These are phyloP conservation scores for Marcusenius ussheri DNA, from an alignment of 2,113 vertebrate genomes.

Conservation along the genomic window DNA sequence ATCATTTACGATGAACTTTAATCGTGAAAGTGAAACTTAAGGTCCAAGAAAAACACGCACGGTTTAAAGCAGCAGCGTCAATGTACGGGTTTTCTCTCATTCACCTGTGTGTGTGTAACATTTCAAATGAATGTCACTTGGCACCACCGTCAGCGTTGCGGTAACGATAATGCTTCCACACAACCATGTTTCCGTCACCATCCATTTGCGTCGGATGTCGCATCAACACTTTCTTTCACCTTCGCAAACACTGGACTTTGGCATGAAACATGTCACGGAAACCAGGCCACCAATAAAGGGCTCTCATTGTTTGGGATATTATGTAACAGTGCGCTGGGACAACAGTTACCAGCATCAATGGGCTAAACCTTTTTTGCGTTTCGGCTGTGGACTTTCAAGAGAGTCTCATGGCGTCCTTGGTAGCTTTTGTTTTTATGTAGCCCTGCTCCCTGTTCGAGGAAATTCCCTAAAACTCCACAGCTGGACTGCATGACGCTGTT, in stretches of 20 bases:
- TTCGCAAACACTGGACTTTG: neutral
- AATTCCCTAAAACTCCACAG: constrained; percentile 34
- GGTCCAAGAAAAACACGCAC: neutral
- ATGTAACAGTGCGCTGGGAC: neutral
- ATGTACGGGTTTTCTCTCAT: neutral
- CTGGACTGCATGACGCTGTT: constrained; percentile 5
- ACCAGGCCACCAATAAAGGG: neutral
- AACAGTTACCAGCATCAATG: neutral
- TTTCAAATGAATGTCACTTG: neutral
- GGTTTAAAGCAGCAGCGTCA: neutral
- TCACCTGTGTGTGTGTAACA: neutral
- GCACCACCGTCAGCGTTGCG: neutral
- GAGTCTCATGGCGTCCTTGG: neutral
- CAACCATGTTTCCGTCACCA: neutral
- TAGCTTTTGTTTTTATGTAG: neutral
- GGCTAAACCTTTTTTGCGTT: neutral
- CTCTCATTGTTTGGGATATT: constrained; percentile 4
- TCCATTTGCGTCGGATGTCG: neutral
- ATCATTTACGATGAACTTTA: neutral
- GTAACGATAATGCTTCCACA: neutral
- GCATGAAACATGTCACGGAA: neutral
- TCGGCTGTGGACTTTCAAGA: neutral
- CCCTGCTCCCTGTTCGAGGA: constrained; percentile 18
- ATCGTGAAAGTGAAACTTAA: neutral
- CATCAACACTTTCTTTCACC: neutral